phyloP scores from a whole-genome alignment of 1,140 invertebrate genomes.

The Drosophila takahashii region DNA sequence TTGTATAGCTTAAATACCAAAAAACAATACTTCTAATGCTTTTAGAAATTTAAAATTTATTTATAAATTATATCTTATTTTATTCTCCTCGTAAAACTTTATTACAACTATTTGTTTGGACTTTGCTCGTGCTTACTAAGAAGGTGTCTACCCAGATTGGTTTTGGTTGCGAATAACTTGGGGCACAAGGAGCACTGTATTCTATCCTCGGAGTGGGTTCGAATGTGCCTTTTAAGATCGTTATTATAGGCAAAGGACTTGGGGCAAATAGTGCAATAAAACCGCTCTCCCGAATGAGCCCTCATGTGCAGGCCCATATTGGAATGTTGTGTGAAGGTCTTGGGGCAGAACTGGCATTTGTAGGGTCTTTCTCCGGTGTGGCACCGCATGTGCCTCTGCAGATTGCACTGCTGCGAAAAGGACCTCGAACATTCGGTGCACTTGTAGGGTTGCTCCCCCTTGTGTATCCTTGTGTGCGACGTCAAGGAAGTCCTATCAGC shows the following conservation, averaged over 20 bases:
- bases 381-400: background rate
- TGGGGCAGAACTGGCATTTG: background rate
- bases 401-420: background rate
- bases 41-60: no score
- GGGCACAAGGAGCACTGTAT: constrained; percentile 1
- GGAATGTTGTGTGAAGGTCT: background rate
- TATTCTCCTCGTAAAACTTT: no score
- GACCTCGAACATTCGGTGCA: background rate
- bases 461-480: background rate
- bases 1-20: no score
- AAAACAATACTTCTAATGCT: no score
- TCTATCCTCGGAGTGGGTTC: background rate
- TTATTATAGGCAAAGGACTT: background rate
- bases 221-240: background rate
- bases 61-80: no score
- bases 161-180: background rate
- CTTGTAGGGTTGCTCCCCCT: background rate
- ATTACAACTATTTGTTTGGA: no score
- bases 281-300: background rate
- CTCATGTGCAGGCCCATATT: background rate
- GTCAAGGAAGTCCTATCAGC: background rate
- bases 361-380: constrained; percentile 1
- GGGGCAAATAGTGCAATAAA: background rate
- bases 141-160: background rate
- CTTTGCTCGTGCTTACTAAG: no score